Percentiles rank a stretch among this genome's conserved stretches.
Conservation (phyloP, 2,797 vertebrate species). For the Notolepis coatsorum region DNA sequence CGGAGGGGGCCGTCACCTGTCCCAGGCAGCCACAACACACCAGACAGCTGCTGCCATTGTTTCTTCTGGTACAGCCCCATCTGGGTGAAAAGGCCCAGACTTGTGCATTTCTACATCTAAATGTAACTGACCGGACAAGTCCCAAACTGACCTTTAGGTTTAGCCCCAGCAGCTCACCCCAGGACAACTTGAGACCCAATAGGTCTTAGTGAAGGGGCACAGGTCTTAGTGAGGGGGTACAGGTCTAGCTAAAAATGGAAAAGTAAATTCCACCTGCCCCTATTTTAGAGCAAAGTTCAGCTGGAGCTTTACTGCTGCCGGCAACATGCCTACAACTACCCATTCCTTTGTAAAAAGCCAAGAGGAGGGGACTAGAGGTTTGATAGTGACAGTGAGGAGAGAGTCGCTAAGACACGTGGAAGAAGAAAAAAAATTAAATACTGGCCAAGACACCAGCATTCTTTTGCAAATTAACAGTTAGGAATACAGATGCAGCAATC, state of each 20-base stretch:
- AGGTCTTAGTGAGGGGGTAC: not conserved
- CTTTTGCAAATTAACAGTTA: constrained; percentile 66
- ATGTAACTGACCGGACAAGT: constrained; percentile 39
- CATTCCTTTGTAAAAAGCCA: constrained; percentile 4
- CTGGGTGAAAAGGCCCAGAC: constrained; percentile 65
- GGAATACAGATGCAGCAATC: constrained; percentile 66
- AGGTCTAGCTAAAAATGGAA: not conserved
- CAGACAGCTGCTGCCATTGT: constrained; percentile 81
- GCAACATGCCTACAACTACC: constrained; percentile 9
- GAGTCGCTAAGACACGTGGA: not conserved
- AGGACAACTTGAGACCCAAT: constrained; percentile 2
- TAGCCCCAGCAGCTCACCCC: constrained; percentile 1
- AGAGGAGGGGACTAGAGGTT: constrained; percentile 1
- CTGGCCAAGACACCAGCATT: constrained; percentile 62
- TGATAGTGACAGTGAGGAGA: too few species aligned
- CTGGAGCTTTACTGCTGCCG: constrained; percentile 2
- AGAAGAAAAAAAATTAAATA: constrained; percentile 21
- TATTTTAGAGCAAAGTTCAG: not conserved
- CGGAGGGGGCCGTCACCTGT: constrained; percentile 76
- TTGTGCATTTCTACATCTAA: constrained; percentile 48
- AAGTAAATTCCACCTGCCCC: constrained; percentile 2
- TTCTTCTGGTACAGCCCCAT: constrained; percentile 73
- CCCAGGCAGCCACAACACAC: constrained; percentile 74
- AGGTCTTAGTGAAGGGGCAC: not conserved
- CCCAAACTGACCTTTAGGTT: constrained; percentile 45